Evolutionary conservation across 2,888 invertebrate genomes (phyloP), one percentile per base, ranked within the genome.

Genomic region (Chrysolina americana): DNA sequence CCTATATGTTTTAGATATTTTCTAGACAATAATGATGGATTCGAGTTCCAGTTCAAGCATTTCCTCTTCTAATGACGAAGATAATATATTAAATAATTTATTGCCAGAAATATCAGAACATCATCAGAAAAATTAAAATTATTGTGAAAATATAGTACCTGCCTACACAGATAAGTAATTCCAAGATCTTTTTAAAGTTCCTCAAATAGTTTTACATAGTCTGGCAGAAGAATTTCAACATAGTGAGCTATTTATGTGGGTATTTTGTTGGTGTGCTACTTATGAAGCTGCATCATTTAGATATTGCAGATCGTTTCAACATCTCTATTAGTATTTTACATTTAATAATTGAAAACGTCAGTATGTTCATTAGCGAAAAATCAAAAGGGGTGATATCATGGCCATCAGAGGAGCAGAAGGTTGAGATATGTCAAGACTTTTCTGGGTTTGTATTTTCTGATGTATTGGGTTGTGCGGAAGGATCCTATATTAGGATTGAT

Each of bases 391-490:
- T 63, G 11, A 63, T 63, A 11, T 15, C 41, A 15, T 63, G 63
- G 63, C 63, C 63, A n/a, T 36, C 63, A 28, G 36, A 63, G 10
- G 63, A 63, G n/a, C 41, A 41, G 9, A 63, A 63, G 17, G 13
- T 15, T 5, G 15, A 63, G n/a, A 63, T 63, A 41, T n/a, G 11
- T 11, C 11, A 66, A 50, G 53, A 66, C 50, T 66, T 66, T 53
- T 9, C 11, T n/a, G 11, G 36, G 6, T n/a, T 66, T 50, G 66
- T 50, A 36, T 66, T 66, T 66, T 15, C 48, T 6, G 66, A 66
- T 66, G 66, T 66, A 50, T 28, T 66, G 13, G 66, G 53, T 53
- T 65, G 53, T n/a, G 19, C 19, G 53, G 71, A 71, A 65, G 71
- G 65, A 9, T 23, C 36, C 36, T 65, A 71, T 56, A 10, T 71